These are phyloP conservation scores for Lophotriccus pileatus DNA, from an alignment of 2,797 vertebrate genomes.

Conservation along the genomic window DNA sequence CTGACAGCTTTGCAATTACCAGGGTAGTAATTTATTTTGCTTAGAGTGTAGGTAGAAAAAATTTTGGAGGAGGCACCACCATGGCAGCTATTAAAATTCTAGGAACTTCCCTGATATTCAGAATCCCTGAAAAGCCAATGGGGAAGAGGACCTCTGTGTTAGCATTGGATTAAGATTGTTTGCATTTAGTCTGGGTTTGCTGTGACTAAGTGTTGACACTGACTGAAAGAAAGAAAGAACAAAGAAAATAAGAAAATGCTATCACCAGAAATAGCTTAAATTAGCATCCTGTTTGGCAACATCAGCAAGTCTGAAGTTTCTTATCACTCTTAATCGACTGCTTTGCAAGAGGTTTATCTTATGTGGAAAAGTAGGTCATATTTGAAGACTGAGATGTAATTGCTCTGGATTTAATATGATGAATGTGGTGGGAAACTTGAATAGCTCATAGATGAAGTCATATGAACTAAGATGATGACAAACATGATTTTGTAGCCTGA, in stretches of 20 bases:
- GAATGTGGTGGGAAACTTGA: not conserved
- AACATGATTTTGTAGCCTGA: not conserved
- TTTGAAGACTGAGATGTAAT: not conserved
- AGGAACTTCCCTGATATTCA: not conserved
- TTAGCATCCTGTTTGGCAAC: not conserved
- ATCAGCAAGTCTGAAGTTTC: not conserved
- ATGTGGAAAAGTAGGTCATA: not conserved
- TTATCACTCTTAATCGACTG: not conserved
- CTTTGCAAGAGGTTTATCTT: not conserved
- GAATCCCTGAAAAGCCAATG: not conserved
- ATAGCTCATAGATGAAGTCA: not conserved
- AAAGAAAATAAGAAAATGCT: not conserved
- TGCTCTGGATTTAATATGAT: not conserved
- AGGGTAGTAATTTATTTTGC: not conserved
- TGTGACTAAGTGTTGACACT: not conserved
- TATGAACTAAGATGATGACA: not conserved
- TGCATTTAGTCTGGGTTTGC: slow-evolving; percentile 7
- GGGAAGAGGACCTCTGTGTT: not conserved
- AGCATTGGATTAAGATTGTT: slow-evolving; percentile 16
- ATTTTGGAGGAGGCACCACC: not conserved
- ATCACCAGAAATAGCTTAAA: slow-evolving; percentile 5
- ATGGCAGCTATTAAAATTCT: not conserved
- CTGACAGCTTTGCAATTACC: not conserved
- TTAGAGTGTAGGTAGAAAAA: not conserved
- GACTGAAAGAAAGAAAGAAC: not conserved